Base-by-base conservation (phyloP, 2,113 vertebrate species). In the Fulica atra region DNA sequence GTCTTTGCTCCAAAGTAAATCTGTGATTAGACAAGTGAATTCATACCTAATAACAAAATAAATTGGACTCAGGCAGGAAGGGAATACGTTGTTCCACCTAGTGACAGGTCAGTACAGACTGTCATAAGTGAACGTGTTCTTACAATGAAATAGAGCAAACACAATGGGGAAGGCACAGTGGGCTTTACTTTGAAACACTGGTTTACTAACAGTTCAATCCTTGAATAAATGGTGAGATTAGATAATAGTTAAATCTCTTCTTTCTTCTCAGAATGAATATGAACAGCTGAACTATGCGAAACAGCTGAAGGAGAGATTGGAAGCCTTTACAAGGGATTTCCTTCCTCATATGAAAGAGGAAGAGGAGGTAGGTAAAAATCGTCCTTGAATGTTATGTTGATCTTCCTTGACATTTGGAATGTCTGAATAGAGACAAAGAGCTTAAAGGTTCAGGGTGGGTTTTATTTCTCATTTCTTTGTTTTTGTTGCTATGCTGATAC, bases 311-410 rank as follows among this genome's bases (percentile, higher is more conserved):
- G 99, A 99, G 97, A 98, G 98, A 66, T 95, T 99, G 60, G 99
- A 99, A 92, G 99, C 99, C 63, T 99, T 99, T 95, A 99, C 99
- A 35, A 99, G 99, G 94, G 99, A 99, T 98, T 99, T 99, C 96
- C 98, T 99, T 97, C 99, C 99, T 93, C 99, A 99, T 95, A 99
- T 99, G 99, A 99, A 99, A 97, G 99, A 99, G 93, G 99, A 99
- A 74, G 99, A 99, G 85, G 99, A 99, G 99, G 99, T 99, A 96
- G 78, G 98, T 93, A 42, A 65, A 65, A 61, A 13, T 82, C 84
- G 66, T 89, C 17, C 29, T 71, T 26, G 40, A 0, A 40, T 42
- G 31, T 24, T 42, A 23, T 19, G 19, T 3, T 48, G n/a, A 29
- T 53, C 56, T 83, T 66, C 8, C 7, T 26, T 92, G 53, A 24